Percentiles rank a stretch among this genome's conserved stretches.
Evolutionary conservation across 2,888 invertebrate genomes (phyloP).

Genomic region (Monochamus alternatus): DNA sequence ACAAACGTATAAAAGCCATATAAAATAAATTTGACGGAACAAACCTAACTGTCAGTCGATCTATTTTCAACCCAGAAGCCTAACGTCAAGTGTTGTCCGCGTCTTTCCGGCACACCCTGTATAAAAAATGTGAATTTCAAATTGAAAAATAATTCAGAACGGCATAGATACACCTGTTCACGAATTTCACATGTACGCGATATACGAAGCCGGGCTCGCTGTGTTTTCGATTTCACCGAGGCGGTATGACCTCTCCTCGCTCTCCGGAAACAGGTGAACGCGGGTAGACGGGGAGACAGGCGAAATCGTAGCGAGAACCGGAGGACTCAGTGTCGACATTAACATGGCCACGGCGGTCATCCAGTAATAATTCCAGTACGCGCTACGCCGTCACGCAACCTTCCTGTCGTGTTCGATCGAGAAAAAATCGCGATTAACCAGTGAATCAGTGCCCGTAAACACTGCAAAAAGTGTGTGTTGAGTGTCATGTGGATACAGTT

Average conservation of each 20-base stretch:
- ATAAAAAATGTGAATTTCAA: too few species aligned
- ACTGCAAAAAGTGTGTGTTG: not conserved
- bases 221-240: constrained; percentile 43
- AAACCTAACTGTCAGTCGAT: too few species aligned
- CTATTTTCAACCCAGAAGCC: too few species aligned
- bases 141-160: not conserved
- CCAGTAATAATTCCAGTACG: constrained; percentile 36
- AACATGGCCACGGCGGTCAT: constrained; percentile 58
- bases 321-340: constrained; percentile 52
- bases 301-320: constrained; percentile 39
- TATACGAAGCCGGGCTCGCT: not conserved
- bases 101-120: too few species aligned
- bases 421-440: not conserved
- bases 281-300: constrained; percentile 55
- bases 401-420: not conserved
- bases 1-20: too few species aligned
- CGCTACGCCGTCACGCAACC: constrained; percentile 1
- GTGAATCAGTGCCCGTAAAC: constrained; percentile 9
- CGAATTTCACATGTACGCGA: not conserved
- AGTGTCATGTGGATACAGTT: constrained; percentile 22
- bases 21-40: too few species aligned
- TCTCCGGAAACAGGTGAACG: constrained; percentile 61
- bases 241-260: constrained; percentile 53
- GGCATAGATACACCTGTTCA: constrained; percentile 2
- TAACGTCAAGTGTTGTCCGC: too few species aligned